Conservation (phyloP, 2,888 invertebrate species). For the Selenia dentaria region DNA sequence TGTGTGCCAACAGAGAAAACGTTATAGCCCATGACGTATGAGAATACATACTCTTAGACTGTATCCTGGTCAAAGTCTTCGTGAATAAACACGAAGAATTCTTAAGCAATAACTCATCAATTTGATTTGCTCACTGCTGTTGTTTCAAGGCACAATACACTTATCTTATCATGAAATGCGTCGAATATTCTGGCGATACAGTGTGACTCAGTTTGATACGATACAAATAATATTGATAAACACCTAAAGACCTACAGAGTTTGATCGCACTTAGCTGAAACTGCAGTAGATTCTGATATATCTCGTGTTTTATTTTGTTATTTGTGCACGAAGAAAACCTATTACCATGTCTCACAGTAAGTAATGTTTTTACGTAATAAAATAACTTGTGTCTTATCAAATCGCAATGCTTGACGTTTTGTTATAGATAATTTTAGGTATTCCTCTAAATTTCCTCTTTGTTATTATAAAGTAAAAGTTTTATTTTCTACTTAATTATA, state of each 20-base stretch:
- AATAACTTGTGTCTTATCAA: no score
- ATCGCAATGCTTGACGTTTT: no score
- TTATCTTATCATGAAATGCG: slow-evolving; percentile 47
- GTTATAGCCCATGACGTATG: no score
- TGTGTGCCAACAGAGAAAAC: no score
- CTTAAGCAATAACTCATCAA: neutral
- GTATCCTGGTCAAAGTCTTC: no score
- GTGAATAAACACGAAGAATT: no score
- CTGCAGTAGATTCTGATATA: slow-evolving; percentile 1
- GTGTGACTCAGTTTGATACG: slow-evolving; percentile 41
- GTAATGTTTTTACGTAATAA: slow-evolving; percentile 25
- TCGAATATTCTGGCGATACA: slow-evolving; percentile 43
- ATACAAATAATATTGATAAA: slow-evolving; percentile 46
- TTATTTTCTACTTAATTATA: no score
- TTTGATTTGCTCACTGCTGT: neutral
- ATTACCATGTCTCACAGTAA: slow-evolving; percentile 46
- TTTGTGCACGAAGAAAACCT: slow-evolving; percentile 12
- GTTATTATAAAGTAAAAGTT: no score
- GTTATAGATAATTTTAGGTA: no score
- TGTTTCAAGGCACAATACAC: slow-evolving; percentile 14
- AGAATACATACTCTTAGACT: no score
- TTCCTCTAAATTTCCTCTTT: no score
- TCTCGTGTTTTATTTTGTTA: slow-evolving; percentile 1
- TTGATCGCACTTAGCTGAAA: slow-evolving; percentile 5
- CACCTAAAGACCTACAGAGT: slow-evolving; percentile 24